Base-by-base conservation (phyloP, 2,888 invertebrate genomes). In the Diarsia rubi region DNA sequence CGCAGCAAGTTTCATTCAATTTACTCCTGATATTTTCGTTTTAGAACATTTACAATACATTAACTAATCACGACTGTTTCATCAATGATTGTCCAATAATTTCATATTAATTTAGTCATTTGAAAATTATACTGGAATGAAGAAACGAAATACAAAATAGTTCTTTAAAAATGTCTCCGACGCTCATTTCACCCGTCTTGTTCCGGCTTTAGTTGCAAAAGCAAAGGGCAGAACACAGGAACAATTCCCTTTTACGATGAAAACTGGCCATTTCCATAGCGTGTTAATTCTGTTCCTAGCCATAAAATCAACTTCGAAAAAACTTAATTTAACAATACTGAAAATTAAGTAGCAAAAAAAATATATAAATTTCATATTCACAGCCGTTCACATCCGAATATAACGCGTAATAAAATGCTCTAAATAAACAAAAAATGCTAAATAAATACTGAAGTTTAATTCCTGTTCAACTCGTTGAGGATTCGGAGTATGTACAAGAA, bases 401-500 rank as follows among this genome's bases (percentile, higher is more conserved):
- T 63, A 85, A 82, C 52, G 81, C 86, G 86, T 81, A 73, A 73
- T 83, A 81, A 81, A 86, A 86, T 86, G 78, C 69, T 83, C 60
- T 83, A 83, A 78, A 84, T 72, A 85, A 57, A 84, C 73, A 82
- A 79, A 83, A 74, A 72, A 74, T 70, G 31, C 74, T 72, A 75
- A 49, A 70, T 54, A 37, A 79, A 79, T 63, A 77, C 59, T 73
- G 69, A 60, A 72, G 79, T 64, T 86, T 97, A 97, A 89, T 97
- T 96, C 81, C 96, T 94, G 89, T 97, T 97, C 52, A 97, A 81
- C 73, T 97, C 97, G 82, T 97, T 97, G 70, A 99, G 95, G 86
- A 98, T 97, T 78, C 98, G 97, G 74, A 99, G 96, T 86, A 98
- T 98, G 92, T 98, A 97, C 27, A 98, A 90, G 95, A 99, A 99